Evolutionary conservation across 2,113 vertebrate genomes (phyloP), one percentile per base, ranked within the genome.

Genomic region (Platysternon megacephalum): DNA sequence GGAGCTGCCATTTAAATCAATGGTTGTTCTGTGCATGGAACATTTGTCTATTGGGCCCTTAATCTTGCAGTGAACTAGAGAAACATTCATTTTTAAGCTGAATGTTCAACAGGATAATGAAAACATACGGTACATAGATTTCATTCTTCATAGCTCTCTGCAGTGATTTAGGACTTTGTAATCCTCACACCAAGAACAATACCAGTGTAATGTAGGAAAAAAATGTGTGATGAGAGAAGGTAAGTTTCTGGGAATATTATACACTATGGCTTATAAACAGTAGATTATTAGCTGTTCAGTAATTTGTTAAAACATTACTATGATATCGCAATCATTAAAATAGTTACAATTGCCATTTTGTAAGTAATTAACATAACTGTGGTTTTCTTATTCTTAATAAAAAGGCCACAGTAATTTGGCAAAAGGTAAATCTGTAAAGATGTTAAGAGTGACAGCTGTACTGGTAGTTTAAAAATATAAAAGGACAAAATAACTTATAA

Each of bases 101-200:
- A 90, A 11, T 82, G 17, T 74, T 91, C 91, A n/a, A 65, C 74
- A n/a, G 53, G 88, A 91, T 90, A 90, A 87, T 87, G 79, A 94
- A 14, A 51, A 24, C 11, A 29, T 76, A 78, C 58, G 65, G 58
- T 58, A 84, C 12, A 19, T 11, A 90, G 84, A 81, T 93, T 96
- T 95, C 96, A 90, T 93, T 96, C 93, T 90, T 87, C 86, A 86
- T 88, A 49, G 55, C 88, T 97, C 86, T 88, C 91, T 94, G 49
- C 84, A 94, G 86, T 3, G 44, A 96, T 29, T 42, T 88, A 88
- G 44, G 56, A 88, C 58, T 42, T 29, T 52, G 35, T 80, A 65
- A 16, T 52, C 42, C 83, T 94, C 83, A 78, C 74, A 87, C 52
- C 26, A 78, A 78, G 74, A 78, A 78, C 19, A 42, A 56, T 65